Percentiles rank a stretch among this genome's conserved stretches.
These are phyloP conservation scores for Lithodes maja DNA, from an alignment of 2,888 invertebrate genomes.

Conservation along the genomic window DNA sequence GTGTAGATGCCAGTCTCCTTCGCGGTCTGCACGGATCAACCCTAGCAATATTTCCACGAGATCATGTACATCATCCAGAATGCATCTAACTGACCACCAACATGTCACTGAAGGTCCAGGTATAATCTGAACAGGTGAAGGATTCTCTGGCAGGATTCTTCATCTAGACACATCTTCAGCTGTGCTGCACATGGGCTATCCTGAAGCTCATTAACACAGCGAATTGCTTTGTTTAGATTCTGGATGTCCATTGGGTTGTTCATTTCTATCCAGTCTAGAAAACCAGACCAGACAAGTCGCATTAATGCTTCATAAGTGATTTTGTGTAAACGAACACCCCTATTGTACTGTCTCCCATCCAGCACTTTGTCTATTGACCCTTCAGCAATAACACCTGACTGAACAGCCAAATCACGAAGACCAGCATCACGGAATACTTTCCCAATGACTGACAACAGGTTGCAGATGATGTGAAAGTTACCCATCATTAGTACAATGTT, in stretches of 20 bases:
- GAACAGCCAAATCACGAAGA: not conserved
- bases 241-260: not conserved
- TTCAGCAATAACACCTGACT: not conserved
- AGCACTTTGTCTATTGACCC: not conserved
- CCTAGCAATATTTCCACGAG: not conserved
- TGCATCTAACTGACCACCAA: too few relatives aligned
- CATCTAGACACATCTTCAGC: not conserved
- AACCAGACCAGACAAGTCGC: not conserved
- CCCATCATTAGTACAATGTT: not conserved
- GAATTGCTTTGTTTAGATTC: not conserved
- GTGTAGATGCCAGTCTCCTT: not conserved
- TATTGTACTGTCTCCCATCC: not conserved
- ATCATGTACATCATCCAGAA: too few relatives aligned
- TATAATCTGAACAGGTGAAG: not conserved
- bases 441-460: conserved; percentile 3
- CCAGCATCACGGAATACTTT: not conserved
- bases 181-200: not conserved
- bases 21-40: not conserved
- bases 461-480: not conserved
- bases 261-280: not conserved
- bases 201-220: not conserved
- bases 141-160: not conserved
- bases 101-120: not conserved
- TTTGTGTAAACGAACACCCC: not conserved
- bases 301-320: not conserved